Evolutionary conservation across 2,888 invertebrate genomes (phyloP).

Genomic region (Cephus spinipes): DNA sequence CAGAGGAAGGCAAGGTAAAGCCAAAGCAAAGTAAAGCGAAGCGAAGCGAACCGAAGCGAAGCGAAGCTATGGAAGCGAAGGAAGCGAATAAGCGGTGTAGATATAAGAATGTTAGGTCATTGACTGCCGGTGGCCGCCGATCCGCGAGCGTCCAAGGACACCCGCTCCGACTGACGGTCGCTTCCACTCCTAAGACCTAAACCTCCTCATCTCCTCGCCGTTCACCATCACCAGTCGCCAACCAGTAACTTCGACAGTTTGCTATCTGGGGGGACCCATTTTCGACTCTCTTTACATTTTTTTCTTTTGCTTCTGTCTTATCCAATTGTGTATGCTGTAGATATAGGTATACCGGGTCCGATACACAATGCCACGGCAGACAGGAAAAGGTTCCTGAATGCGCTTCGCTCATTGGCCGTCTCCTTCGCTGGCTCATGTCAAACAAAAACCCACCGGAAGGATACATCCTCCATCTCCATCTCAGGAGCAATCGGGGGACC

Average conservation of each 20-base stretch:
- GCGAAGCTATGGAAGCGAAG: slow-evolving; percentile 46
- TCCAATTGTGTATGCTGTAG: background rate
- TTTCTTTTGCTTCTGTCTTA: background rate
- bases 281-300: background rate
- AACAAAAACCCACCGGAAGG: background rate
- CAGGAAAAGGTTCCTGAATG: background rate
- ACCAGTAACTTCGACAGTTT: background rate
- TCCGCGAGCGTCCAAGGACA: slow-evolving; percentile 66
- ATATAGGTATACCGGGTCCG: background rate
- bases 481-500: background rate
- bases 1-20: background rate
- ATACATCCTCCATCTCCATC: background rate
- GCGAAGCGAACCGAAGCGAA: slow-evolving; percentile 47
- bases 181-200: slow-evolving; percentile 7
- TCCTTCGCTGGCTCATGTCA: background rate
- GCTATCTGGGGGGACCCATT: background rate
- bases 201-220: background rate
- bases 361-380: background rate
- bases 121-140: slow-evolving; percentile 64
- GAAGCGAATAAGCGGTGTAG: slow-evolving; percentile 40
- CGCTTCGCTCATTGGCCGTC: background rate
- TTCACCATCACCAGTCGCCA: background rate
- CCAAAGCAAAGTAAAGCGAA: slow-evolving; percentile 33
- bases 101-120: slow-evolving; percentile 63
- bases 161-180: slow-evolving; percentile 44